Evolutionary conservation across 2,797 vertebrate species (phyloP).

Genomic region (Acridotheres tristis): DNA sequence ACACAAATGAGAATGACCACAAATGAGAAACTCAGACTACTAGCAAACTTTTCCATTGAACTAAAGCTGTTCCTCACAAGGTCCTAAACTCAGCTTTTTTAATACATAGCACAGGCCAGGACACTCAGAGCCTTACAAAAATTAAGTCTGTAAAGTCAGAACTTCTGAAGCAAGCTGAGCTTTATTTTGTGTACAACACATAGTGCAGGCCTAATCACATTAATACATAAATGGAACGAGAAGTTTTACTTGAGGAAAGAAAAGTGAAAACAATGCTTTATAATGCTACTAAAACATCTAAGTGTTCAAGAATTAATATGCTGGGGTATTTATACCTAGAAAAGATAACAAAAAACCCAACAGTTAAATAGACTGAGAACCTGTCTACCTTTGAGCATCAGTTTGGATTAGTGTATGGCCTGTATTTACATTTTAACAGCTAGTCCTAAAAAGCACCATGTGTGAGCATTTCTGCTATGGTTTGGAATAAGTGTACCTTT

Average conservation of each 20-base stretch:
- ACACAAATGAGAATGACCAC: neutral
- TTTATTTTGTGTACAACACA: neutral
- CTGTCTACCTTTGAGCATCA: neutral
- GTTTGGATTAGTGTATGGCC: neutral
- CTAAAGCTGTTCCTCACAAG: neutral
- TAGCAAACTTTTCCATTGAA: neutral
- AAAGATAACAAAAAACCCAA: neutral
- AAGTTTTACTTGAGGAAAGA: neutral
- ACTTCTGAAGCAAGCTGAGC: neutral
- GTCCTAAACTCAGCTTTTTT: neutral
- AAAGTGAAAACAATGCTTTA: neutral
- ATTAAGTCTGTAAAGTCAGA: neutral
- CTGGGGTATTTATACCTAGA: neutral
- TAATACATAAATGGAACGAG: neutral
- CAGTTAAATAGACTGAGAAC: neutral
- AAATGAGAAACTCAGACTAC: neutral
- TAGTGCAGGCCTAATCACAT: neutral
- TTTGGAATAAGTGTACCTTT: neutral
- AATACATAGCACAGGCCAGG: neutral
- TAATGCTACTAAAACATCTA: neutral
- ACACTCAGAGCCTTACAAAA: neutral
- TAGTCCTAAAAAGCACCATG: neutral
- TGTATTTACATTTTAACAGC: neutral
- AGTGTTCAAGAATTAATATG: neutral
- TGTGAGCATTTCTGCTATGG: neutral